Evolutionary conservation across 2,888 invertebrate genomes (phyloP), one percentile per base, ranked within the genome.

Genomic region (Athrips mouffetella): DNA sequence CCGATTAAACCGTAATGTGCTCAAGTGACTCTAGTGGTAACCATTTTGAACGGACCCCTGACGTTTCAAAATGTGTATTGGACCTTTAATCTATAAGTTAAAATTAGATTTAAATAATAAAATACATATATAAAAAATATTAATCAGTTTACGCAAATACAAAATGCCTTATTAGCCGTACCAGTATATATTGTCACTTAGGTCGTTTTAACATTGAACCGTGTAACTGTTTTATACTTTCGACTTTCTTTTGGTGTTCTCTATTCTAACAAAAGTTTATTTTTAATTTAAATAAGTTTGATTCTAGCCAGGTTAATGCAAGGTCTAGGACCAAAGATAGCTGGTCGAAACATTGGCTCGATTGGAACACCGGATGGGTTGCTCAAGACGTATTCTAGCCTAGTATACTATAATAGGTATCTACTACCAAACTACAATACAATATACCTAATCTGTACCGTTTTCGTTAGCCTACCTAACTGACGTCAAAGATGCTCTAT

Each of bases 1-100:
- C 84, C 85, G 76, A 85, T 86, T 87, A 76, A 72, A 67, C 65
- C 71, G 70, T 85, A 86, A 86, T 86, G 74, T 67, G 84, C 85
- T 87, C 84, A 86, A 86, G 85, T 85, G 83, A 78, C 73, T 77
- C 69, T 15, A 2, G 55, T 60, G 31, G 37, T 57, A 21, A 51
- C 62, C 47, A n/a, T 4, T 3, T 40, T 31, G 7, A 40, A 40
- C 45, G 51, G 55, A 27, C 29, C 45, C 16, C 23, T 35, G 16
- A 16, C 35, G 2, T 10, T 10, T 25, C 27, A 25, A 10, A 25
- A 25, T 7, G 5, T 25, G 27, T 10, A 7, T 5, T 5, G 27
- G 27, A 25, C 5, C 8, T 25, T 25, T 25, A 5, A 5, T 25
- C 5, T 25, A 25, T 5, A 25, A 5, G 6, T 25, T 7, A 10